Base-by-base conservation (phyloP, 2,797 vertebrate genomes). In the Brachymystax lenok region DNA sequence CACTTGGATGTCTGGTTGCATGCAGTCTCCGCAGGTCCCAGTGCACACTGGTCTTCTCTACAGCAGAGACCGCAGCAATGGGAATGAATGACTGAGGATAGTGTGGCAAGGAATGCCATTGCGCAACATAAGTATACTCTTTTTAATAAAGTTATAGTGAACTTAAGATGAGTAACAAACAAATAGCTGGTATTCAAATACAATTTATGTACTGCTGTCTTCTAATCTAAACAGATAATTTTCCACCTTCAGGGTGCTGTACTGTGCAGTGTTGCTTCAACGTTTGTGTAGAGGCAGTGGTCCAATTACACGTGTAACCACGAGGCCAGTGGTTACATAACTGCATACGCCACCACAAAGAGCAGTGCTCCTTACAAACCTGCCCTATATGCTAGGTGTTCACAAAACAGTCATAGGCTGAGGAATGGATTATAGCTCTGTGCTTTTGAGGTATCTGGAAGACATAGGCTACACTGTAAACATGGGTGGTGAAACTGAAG, bases 21-120 rank as follows among this genome's bases (percentile, higher is more conserved):
- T 28, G 75, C 80, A 80, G 61, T 83, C 85, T 81, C 84, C 79
- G 61, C 82, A 81, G 86, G 77, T 80, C 79, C 52, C 63, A 71
- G 75, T 61, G 73, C 76, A 80, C 80, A 81, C 79, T 84, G 82
- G 77, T 82, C 84, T 78, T 71, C 66, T 80, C 69, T 79, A 78
- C 72, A 75, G 70, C 76, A 78, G 46, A 79, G 80, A 75, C 74
- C 75, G 64, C 66, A 30, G 50, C 74, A 59, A 8, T 30, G 77
- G 74, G 69, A 74, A 54, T 52, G 76, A 75, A 27, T 74, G 35
- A n/a, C 33, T n/a, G 40, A 76, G 71, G 69, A 76, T n/a, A 71
- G 27, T 67, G 69, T 51, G 2, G 50, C 79, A 51, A 71, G 14
- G 21, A 71, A 73, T 75, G 12, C 24, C 61, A 16, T 80, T 74